phyloP scores from a whole-genome alignment of 2,113 vertebrate genomes.

The Colaptes auratus region DNA sequence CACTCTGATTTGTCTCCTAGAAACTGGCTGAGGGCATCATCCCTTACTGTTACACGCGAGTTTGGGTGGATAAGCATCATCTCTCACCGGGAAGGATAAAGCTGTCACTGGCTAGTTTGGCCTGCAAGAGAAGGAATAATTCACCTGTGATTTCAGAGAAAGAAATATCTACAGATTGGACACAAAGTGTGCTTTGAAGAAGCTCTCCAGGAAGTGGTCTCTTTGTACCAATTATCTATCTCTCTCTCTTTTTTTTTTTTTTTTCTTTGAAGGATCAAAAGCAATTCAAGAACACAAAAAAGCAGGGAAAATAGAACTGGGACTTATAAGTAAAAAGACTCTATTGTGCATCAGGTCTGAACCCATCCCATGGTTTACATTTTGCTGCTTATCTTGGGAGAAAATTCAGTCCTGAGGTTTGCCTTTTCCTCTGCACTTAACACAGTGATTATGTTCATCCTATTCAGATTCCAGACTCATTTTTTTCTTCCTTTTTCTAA shows the following conservation, averaged over 20 bases:
- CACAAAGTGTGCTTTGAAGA: background rate
- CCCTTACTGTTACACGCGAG: background rate
- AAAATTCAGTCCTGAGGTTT: background rate
- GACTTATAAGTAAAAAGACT: background rate
- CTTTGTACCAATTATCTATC: background rate
- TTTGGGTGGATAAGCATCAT: background rate
- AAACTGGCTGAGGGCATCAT: background rate
- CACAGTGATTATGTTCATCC: background rate
- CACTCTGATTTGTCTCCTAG: background rate
- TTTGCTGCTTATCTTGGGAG: background rate
- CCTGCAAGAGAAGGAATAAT: background rate
- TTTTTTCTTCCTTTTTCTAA: constrained; percentile 33
- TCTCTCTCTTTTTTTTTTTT: background rate
- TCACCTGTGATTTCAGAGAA: background rate
- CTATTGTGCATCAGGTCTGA: background rate
- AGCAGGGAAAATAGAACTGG: background rate
- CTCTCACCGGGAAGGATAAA: background rate
- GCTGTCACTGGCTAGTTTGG: background rate
- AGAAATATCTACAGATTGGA: background rate
- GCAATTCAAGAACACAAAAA: background rate
- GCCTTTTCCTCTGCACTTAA: background rate
- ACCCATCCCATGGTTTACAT: background rate
- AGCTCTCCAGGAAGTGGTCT: background rate
- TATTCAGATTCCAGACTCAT: constrained; percentile 25
- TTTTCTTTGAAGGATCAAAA: background rate